Conservation (phyloP, 2,888 invertebrate genomes). For the Eretmocerus hayati region DNA sequence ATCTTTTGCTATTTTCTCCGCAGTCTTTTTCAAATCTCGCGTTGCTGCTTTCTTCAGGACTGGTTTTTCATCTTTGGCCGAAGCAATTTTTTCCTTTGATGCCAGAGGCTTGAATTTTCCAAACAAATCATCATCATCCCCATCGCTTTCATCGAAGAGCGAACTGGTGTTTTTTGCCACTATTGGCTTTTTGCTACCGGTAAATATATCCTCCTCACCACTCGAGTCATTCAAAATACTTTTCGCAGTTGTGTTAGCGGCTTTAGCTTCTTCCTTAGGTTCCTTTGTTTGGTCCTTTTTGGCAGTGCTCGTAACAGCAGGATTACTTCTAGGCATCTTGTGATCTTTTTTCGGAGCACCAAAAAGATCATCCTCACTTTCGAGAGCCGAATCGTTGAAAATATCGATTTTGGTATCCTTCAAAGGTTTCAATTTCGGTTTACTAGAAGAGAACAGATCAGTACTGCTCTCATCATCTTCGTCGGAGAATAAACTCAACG, state of each 20-base stretch:
- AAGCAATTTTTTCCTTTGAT: slow-evolving; percentile 1
- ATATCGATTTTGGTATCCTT: slow-evolving; percentile 32
- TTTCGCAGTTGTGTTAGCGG: slow-evolving; percentile 27
- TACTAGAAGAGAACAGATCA: slow-evolving; percentile 36
- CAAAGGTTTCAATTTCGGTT: slow-evolving; percentile 31
- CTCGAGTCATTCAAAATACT: slow-evolving; percentile 40
- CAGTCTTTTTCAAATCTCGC: slow-evolving; percentile 40
- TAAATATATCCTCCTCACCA: slow-evolving; percentile 39
- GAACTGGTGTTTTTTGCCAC: slow-evolving; percentile 26
- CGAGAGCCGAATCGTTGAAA: slow-evolving; percentile 34
- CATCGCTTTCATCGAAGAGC: slow-evolving; percentile 29
- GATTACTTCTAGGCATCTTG: neutral
- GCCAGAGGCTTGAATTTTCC: slow-evolving; percentile 23
- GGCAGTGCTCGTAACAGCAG: neutral
- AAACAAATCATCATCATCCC: slow-evolving; percentile 32
- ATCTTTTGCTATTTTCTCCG: slow-evolving; percentile 40
- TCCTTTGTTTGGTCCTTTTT: neutral
- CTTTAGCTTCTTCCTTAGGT: slow-evolving; percentile 19
- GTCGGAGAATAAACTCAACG: slow-evolving; percentile 34
- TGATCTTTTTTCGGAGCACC: slow-evolving; percentile 22
- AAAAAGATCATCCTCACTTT: slow-evolving; percentile 34
- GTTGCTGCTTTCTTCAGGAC: slow-evolving; percentile 34
- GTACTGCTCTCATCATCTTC: slow-evolving; percentile 30
- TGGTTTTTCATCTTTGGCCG: slow-evolving; percentile 6
- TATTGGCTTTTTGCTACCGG: slow-evolving; percentile 26